Conservation (phyloP, 2,797 vertebrate genomes). For the Tragelaphus eurycerus region DNA sequence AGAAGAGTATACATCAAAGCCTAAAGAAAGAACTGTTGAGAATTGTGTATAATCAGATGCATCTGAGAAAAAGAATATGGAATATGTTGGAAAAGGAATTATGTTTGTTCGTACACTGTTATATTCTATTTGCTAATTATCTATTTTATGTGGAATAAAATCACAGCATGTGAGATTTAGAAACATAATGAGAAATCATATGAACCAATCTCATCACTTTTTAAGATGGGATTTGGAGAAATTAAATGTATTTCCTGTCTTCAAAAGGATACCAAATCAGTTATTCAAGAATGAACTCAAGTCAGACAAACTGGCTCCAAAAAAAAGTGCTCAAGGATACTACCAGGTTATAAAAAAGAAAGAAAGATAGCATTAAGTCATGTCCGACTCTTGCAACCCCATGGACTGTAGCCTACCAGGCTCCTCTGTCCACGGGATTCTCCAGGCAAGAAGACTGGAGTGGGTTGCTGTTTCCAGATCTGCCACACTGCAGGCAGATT, state of each 20-base stretch:
- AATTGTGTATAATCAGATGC: slow-evolving; percentile 47
- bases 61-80: slow-evolving; percentile 21
- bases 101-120: background rate
- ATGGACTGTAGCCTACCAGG: background rate
- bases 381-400: background rate
- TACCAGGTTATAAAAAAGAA: background rate
- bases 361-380: background rate
- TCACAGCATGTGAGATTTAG: background rate
- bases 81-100: background rate
- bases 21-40: background rate
- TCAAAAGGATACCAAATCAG: background rate
- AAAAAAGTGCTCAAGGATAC: background rate
- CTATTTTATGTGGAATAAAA: background rate
- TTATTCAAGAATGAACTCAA: background rate
- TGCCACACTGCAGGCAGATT: background rate
- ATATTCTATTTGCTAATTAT: slow-evolving; percentile 18
- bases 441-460: background rate
- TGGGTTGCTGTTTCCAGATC: background rate
- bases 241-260: background rate
- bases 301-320: background rate
- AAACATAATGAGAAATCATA: background rate
- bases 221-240: background rate
- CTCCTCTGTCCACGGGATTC: background rate
- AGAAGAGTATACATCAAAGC: slow-evolving; percentile 47
- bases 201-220: background rate